These are phyloP conservation scores for Dolichopus griseipennis DNA, from an alignment of 2,888 invertebrate species.

Conservation along the genomic window DNA sequence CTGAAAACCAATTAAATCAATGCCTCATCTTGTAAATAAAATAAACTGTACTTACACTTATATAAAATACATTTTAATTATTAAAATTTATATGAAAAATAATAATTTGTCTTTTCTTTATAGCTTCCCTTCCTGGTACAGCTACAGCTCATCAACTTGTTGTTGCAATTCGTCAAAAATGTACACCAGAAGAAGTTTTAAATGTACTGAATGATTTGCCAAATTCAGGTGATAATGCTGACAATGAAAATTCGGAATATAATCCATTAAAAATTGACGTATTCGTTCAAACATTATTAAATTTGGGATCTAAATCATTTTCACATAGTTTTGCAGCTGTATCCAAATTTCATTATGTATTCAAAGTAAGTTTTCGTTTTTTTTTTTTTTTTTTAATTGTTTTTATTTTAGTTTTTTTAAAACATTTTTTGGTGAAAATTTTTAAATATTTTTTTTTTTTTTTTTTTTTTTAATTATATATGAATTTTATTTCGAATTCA, in stretches of 20 bases:
- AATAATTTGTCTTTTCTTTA: constrained; percentile 15
- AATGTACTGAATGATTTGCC: constrained; percentile 80
- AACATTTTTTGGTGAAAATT: neutral
- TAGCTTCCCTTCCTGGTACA: constrained; percentile 69
- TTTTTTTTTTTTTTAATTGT: neutral
- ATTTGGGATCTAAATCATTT: constrained; percentile 92
- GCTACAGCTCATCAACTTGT: constrained; percentile 79
- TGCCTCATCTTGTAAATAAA: no score
- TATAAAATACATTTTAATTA: no score
- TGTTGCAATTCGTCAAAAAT: constrained; percentile 78
- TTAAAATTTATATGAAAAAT: no score
- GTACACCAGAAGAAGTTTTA: constrained; percentile 81
- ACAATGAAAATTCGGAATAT: constrained; percentile 57
- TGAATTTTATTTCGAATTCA: neutral
- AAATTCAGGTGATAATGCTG: constrained; percentile 55
- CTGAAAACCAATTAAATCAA: no score
- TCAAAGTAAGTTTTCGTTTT: constrained; percentile 55
- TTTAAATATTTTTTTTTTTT: constrained; percentile 12
- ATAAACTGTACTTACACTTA: no score
- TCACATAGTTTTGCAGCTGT: constrained; percentile 99
- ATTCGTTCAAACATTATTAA: constrained; percentile 89
- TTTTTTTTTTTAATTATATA: constrained; percentile 10
- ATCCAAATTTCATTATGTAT: constrained; percentile 88
- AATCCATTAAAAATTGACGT: constrained; percentile 94
- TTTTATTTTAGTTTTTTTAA: neutral